Percentiles rank a stretch among this genome's conserved stretches.
These are phyloP conservation scores for Drosophila multiciliata DNA, from an alignment of 2,888 invertebrate genomes.

Conservation along the genomic window DNA sequence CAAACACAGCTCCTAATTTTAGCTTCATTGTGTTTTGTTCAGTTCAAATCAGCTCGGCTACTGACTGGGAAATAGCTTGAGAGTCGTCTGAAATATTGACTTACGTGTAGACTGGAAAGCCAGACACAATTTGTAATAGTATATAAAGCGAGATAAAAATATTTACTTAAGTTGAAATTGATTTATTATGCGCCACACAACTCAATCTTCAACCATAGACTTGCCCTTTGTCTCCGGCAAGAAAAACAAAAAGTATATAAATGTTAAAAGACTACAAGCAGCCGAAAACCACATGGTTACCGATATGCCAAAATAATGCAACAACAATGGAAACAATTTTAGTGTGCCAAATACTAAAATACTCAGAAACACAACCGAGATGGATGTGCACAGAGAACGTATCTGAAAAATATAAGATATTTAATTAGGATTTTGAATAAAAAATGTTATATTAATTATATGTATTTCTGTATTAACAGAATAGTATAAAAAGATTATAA, in stretches of 20 bases:
- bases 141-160: conserved; percentile 25
- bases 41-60: conserved; percentile 24
- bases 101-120: background rate
- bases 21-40: conserved; percentile 47
- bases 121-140: background rate
- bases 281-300: conserved; percentile 82
- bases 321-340: conserved; percentile 79
- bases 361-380: conserved; percentile 73
- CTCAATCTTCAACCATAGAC: conserved; percentile 73
- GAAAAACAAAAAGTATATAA: conserved; percentile 74
- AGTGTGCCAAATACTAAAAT: conserved; percentile 70
- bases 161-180: conserved; percentile 11
- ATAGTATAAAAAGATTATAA: background rate
- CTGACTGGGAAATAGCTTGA: conserved; percentile 6
- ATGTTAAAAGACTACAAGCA: conserved; percentile 65
- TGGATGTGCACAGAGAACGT: conserved; percentile 74
- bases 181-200: conserved; percentile 35
- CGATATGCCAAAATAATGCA: conserved; percentile 72
- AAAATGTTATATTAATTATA: background rate
- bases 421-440: background rate
- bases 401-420: conserved; percentile 66
- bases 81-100: conserved; percentile 11
- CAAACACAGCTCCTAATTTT: conserved; percentile 28
- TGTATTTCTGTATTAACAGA: no score
- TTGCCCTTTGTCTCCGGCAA: conserved; percentile 83